These are phyloP conservation scores for Coptodon bakossiorum DNA, from an alignment of 2,113 vertebrate species.

Conservation along the genomic window DNA sequence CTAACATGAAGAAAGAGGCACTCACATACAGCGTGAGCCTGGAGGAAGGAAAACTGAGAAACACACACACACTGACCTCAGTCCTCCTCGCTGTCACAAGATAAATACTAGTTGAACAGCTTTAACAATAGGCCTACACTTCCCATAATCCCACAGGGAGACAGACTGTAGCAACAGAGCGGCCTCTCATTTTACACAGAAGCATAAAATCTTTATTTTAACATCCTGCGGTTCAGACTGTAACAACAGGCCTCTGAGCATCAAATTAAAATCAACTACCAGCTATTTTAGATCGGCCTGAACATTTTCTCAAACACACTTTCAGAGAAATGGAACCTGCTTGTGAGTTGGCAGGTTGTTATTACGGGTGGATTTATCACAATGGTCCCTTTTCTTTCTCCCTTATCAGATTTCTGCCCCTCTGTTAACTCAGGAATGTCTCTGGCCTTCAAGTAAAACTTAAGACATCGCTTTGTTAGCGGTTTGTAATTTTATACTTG, in stretches of 20 bases:
- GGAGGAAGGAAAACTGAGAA: neutral
- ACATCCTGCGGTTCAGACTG: neutral
- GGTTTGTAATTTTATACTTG: neutral
- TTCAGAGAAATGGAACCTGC: neutral
- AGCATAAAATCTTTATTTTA: neutral
- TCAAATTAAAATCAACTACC: neutral
- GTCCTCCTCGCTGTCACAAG: neutral
- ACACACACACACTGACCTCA: neutral
- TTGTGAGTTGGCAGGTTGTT: neutral
- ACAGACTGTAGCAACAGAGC: neutral
- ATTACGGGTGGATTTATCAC: neutral
- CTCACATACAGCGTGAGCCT: neutral
- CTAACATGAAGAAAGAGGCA: neutral
- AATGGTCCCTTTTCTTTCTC: neutral
- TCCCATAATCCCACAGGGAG: conserved; percentile 32
- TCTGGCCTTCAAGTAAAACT: neutral
- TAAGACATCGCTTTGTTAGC: neutral
- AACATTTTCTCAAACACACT: neutral
- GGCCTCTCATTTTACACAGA: neutral
- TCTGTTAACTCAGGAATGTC: neutral
- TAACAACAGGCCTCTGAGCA: neutral
- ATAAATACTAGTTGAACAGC: neutral
- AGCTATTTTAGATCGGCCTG: neutral
- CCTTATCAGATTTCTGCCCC: neutral
- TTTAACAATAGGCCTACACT: conserved; percentile 30